A percentile compares a stretch with the other conserved stretches of the same genome.
These are phyloP conservation scores for Callorhinus ursinus DNA, from an alignment of 2,113 vertebrate species.

Conservation along the genomic window DNA sequence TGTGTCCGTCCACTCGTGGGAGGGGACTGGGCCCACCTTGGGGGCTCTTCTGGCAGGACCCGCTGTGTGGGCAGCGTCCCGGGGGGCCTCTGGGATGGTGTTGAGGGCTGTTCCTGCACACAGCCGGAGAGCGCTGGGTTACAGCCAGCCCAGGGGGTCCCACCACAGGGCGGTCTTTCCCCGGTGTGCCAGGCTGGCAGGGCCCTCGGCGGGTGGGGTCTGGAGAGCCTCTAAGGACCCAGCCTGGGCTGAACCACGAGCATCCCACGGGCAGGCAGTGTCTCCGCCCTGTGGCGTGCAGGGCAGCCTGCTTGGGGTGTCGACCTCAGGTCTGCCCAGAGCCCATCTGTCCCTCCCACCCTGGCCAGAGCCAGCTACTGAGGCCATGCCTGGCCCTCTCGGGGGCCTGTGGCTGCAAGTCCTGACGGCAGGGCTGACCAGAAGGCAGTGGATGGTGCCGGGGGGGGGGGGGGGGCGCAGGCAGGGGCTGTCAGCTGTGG, in stretches of 20 bases:
- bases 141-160: rapidly evolving
- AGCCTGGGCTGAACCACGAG: too few species aligned
- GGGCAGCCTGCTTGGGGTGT: neutral
- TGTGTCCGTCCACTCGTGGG: neutral
- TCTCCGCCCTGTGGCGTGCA: too few species aligned
- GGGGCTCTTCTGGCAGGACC: neutral
- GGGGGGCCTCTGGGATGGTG: neutral
- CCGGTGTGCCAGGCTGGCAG: rapidly evolving
- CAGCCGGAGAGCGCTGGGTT: rapidly evolving
- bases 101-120: too few species aligned
- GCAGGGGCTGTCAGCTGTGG: neutral
- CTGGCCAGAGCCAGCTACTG: neutral
- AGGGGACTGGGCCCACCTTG: neutral
- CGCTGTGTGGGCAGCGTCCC: neutral
- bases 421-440: neutral
- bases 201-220: rapidly evolving
- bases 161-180: neutral
- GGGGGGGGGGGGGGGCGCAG: too few species aligned
- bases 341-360: neutral
- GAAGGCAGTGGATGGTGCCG: neutral
- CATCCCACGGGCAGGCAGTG: rapidly evolving
- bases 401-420: neutral
- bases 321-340: neutral
- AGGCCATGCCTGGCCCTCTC: rapidly evolving
- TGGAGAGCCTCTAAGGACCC: neutral